phyloP scores from a whole-genome alignment of 1,140 invertebrate genomes.

The Achatina immaculata region DNA sequence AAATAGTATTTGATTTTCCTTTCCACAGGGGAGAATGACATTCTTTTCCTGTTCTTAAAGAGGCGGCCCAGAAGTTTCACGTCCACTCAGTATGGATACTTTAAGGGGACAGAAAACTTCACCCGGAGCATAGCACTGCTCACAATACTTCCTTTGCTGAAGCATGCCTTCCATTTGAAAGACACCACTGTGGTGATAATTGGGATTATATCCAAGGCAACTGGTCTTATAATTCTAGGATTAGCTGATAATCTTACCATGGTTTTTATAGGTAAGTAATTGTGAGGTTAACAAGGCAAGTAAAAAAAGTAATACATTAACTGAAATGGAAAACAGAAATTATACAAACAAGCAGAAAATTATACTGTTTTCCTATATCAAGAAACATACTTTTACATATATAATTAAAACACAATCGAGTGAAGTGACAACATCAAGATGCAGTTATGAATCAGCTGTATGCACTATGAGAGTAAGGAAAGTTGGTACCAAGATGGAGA shows the following conservation, averaged over 20 bases:
- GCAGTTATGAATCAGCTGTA: too few species aligned
- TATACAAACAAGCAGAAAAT: too few species aligned
- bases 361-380: too few species aligned
- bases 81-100: slow-evolving; percentile 67
- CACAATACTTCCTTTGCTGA: slow-evolving; percentile 62
- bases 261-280: slow-evolving; percentile 68
- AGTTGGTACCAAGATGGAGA: too few species aligned
- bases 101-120: slow-evolving; percentile 69
- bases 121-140: slow-evolving; percentile 67
- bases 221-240: slow-evolving; percentile 65
- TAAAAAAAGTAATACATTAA: too few species aligned
- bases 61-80: slow-evolving; percentile 65
- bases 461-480: neutral
- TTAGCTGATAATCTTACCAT: slow-evolving; percentile 57
- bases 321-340: too few species aligned
- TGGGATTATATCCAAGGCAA: slow-evolving; percentile 68
- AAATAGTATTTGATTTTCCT: too few species aligned
- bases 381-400: too few species aligned
- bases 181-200: slow-evolving; percentile 67
- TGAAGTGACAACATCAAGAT: too few species aligned
- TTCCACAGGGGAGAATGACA: slow-evolving; percentile 66
- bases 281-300: too few species aligned
- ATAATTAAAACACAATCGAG: too few species aligned
- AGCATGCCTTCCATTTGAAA: slow-evolving; percentile 44
- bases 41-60: slow-evolving; percentile 55